phyloP scores from a whole-genome alignment of 2,888 invertebrate species.

The Drosophila vallismaia region DNA sequence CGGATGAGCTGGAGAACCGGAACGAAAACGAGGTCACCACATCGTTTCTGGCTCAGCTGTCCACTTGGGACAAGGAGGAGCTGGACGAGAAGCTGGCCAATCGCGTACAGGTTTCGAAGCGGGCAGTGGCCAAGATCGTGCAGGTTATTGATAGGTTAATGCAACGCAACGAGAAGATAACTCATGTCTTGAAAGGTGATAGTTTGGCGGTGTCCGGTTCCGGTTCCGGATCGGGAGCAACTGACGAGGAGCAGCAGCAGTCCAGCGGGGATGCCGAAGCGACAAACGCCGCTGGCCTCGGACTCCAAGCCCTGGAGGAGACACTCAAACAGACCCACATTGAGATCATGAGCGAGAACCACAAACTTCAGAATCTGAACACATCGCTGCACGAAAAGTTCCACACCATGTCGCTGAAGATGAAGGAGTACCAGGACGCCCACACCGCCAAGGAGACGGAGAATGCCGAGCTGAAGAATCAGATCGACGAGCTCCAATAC shows the following conservation, averaged over 20 bases:
- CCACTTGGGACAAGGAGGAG: constrained; percentile 99
- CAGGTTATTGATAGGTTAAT: constrained; percentile 98
- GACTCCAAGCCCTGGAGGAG: constrained; percentile 87
- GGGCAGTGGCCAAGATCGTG: constrained; percentile 98
- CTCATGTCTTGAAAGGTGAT: constrained; percentile 91
- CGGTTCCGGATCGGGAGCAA: constrained; percentile 29
- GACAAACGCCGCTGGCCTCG: constrained; percentile 27
- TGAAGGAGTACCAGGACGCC: constrained; percentile 90
- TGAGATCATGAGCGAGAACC: constrained; percentile 95
- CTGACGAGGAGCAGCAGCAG: constrained; percentile 54
- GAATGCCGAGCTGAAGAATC: constrained; percentile 96
- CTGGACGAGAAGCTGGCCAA: constrained; percentile 97
- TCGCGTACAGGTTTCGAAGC: constrained; percentile 97
- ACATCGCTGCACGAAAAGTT: constrained; percentile 96
- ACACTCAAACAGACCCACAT: constrained; percentile 93
- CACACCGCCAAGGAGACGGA: constrained; percentile 96
- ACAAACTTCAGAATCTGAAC: constrained; percentile 94
- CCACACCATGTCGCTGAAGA: constrained; percentile 95
- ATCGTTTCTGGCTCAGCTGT: constrained; percentile 96
- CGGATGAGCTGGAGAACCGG: constrained; percentile 97
- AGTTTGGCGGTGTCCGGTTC: constrained; percentile 34
- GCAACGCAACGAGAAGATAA: constrained; percentile 97
- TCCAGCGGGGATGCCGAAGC: constrained; percentile 45
- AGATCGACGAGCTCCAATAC: constrained; percentile 97
- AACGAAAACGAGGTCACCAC: constrained; percentile 98